Evolutionary conservation across 2,113 vertebrate species (phyloP).

Genomic region (Mola mola): DNA sequence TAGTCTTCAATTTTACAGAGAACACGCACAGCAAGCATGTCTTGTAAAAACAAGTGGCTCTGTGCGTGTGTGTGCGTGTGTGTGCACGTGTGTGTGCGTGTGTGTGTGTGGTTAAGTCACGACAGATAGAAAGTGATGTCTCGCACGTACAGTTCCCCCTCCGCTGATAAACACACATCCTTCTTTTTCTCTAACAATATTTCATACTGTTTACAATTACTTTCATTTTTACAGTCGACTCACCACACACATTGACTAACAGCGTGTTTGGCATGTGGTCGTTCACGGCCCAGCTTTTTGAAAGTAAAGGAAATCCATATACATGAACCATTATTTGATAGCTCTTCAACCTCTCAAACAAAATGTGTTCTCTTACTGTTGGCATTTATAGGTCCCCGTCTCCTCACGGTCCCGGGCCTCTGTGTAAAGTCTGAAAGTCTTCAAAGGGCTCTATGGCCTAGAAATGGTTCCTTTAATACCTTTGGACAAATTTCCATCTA

Average conservation of each 20-base stretch:
- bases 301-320: constrained; percentile 10
- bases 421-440: constrained; percentile 10
- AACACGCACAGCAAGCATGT: constrained; percentile 50
- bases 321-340: background rate
- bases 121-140: constrained; percentile 36
- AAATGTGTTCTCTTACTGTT: background rate
- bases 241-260: background rate
- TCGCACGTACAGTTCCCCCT: constrained; percentile 21
- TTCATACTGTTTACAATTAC: background rate
- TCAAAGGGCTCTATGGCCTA: background rate
- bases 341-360: background rate
- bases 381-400: background rate
- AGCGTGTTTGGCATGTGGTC: background rate
- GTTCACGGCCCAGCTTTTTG: background rate
- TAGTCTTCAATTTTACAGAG: constrained; percentile 63
- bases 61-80: no score
- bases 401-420: background rate
- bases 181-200: constrained; percentile 2
- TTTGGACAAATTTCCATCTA: constrained; percentile 6
- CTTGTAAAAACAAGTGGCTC: constrained; percentile 63
- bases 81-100: constrained; percentile 20
- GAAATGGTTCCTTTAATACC: constrained; percentile 19
- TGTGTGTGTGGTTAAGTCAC: constrained; percentile 17
- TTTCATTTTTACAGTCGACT: constrained; percentile 10
- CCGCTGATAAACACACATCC: constrained; percentile 16